A percentile compares a stretch with the other conserved stretches of the same genome.
Evolutionary conservation across 1,140 invertebrate genomes (phyloP).

Genomic region (Euschistus heros): DNA sequence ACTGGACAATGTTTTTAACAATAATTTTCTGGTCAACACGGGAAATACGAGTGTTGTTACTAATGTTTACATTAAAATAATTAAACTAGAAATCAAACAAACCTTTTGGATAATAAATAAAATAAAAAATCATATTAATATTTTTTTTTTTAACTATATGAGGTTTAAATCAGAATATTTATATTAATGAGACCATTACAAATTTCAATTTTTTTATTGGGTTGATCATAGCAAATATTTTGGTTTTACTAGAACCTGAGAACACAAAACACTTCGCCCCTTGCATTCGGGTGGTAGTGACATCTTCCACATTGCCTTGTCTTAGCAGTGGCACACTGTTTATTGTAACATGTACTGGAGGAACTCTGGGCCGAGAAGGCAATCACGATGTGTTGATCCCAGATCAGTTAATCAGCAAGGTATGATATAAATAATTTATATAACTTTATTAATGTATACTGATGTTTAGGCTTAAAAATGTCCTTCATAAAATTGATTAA

Average conservation of each 20-base stretch:
- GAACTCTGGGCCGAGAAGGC: slow-evolving; percentile 71
- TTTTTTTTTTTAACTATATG: not conserved
- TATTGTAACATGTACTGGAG: slow-evolving; percentile 77
- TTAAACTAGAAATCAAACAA: too few species aligned
- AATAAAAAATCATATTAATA: too few species aligned
- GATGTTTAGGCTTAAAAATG: too few species aligned
- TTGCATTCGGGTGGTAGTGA: slow-evolving; percentile 76
- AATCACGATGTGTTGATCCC: slow-evolving; percentile 60
- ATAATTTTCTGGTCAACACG: not conserved
- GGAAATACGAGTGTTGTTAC: too few species aligned
- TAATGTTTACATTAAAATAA: too few species aligned
- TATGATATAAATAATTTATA: slow-evolving; percentile 32
- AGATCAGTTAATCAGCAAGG: slow-evolving; percentile 71
- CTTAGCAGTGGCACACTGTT: slow-evolving; percentile 67
- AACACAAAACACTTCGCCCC: slow-evolving; percentile 40
- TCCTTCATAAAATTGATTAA: too few species aligned
- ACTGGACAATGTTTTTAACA: not conserved
- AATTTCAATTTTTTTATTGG: not conserved
- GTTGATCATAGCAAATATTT: not conserved
- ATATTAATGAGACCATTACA: not conserved
- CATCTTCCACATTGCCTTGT: slow-evolving; percentile 53
- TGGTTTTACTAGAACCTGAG: not conserved
- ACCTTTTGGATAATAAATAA: too few species aligned
- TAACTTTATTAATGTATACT: too few species aligned
- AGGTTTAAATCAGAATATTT: not conserved